Conservation (phyloP, 2,113 vertebrate species). For the Grammomys dolichurus region DNA sequence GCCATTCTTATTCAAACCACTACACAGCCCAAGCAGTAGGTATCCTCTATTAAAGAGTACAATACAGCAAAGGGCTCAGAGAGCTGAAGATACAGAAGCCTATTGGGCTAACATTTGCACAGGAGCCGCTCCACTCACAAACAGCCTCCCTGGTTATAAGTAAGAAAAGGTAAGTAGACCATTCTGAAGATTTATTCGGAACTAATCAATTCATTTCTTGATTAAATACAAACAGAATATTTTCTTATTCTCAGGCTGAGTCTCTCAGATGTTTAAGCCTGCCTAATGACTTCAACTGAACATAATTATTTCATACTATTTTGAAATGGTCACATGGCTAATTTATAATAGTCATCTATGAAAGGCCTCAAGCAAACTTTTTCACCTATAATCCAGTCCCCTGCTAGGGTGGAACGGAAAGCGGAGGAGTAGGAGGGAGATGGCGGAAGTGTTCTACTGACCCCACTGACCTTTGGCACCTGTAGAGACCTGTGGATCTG, state of each 20-base stretch:
- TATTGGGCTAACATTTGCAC: accelerated
- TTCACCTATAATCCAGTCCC: neutral
- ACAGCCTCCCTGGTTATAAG: neutral
- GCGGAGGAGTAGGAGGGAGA: accelerated
- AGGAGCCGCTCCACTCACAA: neutral
- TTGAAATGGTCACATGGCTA: neutral
- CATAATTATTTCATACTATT: constrained; percentile 37
- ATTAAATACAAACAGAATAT: constrained; percentile 52
- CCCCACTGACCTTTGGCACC: neutral
- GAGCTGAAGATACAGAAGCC: neutral
- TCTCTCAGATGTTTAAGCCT: neutral
- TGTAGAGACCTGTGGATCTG: neutral
- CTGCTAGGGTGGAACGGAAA: too few relatives aligned
- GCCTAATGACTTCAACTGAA: constrained; percentile 61
- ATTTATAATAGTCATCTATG: constrained; percentile 11
- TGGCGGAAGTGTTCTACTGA: neutral
- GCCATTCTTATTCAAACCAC: neutral
- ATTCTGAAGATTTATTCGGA: neutral
- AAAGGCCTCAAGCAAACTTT: neutral
- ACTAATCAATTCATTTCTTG: constrained; percentile 51
- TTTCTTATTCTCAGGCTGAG: constrained; percentile 63
- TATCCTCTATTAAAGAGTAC: neutral
- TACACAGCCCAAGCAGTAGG: neutral
- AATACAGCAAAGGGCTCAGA: neutral
- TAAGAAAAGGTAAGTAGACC: neutral